A percentile compares a stretch with the other conserved stretches of the same genome.
Conservation (phyloP, 2,888 invertebrate species). For the Nomada ruficornis region DNA sequence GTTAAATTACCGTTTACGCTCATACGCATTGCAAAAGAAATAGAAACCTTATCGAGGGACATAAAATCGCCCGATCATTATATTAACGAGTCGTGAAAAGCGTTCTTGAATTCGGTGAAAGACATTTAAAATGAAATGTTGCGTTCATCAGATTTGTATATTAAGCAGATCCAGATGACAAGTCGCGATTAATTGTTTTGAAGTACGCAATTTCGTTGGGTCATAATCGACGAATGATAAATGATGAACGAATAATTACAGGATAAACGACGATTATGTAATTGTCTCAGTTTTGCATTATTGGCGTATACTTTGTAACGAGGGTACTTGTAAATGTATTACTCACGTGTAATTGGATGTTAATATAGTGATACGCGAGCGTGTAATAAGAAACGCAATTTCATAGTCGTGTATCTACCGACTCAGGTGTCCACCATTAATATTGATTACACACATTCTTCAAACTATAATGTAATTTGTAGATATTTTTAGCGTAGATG, state of each 20-base stretch:
- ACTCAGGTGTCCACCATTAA: background rate
- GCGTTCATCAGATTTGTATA: no score
- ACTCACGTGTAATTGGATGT: conserved; percentile 10
- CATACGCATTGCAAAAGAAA: background rate
- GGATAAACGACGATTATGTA: no score
- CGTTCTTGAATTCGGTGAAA: no score
- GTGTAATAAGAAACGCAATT: conserved; percentile 13
- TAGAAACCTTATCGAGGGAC: background rate
- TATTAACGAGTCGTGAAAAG: background rate
- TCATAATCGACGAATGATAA: no score
- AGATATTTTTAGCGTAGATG: background rate
- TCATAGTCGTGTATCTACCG: conserved; percentile 5
- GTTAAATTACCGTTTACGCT: conserved; percentile 29
- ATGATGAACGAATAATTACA: no score
- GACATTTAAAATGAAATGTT: background rate
- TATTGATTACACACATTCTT: background rate
- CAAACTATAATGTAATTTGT: background rate
- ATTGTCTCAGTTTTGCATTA: background rate
- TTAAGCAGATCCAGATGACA: no score
- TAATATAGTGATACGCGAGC: conserved; percentile 13
- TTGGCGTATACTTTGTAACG: background rate
- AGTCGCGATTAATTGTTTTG: no score
- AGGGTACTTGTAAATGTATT: background rate
- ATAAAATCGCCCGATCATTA: background rate
- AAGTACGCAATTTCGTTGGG: no score